These are phyloP conservation scores for Gonatopus flavifemur DNA, from an alignment of 1,140 invertebrate species.

Conservation along the genomic window DNA sequence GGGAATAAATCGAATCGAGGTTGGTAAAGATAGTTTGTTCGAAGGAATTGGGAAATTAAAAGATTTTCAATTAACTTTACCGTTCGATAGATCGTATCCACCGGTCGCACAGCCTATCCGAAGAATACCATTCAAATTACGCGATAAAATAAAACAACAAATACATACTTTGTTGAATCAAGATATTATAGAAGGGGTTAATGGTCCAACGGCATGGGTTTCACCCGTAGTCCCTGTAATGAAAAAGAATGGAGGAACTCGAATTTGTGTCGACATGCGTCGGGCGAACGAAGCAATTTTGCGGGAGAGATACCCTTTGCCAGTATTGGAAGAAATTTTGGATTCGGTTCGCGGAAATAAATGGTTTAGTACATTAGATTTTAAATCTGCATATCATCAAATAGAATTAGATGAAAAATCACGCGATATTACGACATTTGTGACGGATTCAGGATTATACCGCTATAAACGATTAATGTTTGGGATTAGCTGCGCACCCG, in stretches of 20 bases:
- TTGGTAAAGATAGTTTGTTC: too few species aligned
- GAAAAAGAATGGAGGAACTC: neutral
- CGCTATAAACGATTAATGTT: conserved; percentile 39
- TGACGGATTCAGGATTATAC: conserved; percentile 38
- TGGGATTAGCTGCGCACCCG: conserved; percentile 39
- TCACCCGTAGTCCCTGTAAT: neutral
- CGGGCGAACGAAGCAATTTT: neutral
- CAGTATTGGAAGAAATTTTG: neutral
- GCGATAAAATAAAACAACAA: too few species aligned
- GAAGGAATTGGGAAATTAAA: too few species aligned
- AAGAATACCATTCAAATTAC: too few species aligned
- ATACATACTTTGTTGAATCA: too few species aligned
- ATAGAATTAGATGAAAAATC: conserved; percentile 28
- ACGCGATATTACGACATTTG: conserved; percentile 44
- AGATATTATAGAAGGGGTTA: too few species aligned
- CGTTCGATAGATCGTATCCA: too few species aligned
- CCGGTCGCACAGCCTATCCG: too few species aligned
- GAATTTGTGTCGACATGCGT: neutral
- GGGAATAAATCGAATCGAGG: too few species aligned
- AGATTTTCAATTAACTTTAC: too few species aligned
- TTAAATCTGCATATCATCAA: conserved; percentile 23
- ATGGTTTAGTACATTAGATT: conserved; percentile 20
- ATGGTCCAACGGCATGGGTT: too few species aligned
- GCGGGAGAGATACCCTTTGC: neutral
- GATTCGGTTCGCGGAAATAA: neutral